Percentiles rank a stretch among this genome's conserved stretches.
Conservation (phyloP, 2,797 vertebrate species). For the Acanthurus leucopareius region DNA sequence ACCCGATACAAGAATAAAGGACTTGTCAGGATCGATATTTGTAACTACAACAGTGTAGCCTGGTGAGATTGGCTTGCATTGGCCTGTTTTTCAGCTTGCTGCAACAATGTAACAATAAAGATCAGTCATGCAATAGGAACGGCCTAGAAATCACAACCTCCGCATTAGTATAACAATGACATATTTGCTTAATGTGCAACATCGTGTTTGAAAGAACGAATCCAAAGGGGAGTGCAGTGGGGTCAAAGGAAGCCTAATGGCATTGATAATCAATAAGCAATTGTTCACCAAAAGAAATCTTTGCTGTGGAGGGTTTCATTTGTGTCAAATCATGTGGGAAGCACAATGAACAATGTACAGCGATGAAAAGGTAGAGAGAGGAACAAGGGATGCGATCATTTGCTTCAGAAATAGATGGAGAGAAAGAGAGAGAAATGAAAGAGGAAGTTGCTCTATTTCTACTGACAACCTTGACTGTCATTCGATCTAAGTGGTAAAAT, state of each 20-base stretch:
- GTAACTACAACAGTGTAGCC: not conserved
- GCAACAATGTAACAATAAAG: slow-evolving; percentile 21
- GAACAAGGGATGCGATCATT: not conserved
- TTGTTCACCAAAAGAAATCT: slow-evolving; percentile 58
- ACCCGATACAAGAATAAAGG: slow-evolving; percentile 14
- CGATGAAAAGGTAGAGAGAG: slow-evolving; percentile 1
- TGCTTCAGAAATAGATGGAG: not conserved
- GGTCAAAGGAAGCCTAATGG: slow-evolving; percentile 35
- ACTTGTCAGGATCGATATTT: slow-evolving; percentile 32
- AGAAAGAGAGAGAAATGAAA: not conserved
- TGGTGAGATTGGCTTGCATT: not conserved
- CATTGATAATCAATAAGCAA: slow-evolving; percentile 71
- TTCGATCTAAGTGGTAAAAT: not conserved
- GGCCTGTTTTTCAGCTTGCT: slow-evolving; percentile 16
- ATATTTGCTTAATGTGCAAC: slow-evolving; percentile 17
- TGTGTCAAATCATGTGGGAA: slow-evolving; percentile 18
- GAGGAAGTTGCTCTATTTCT: not conserved
- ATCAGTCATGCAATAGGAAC: slow-evolving; percentile 28
- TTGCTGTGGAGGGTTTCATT: slow-evolving; percentile 28
- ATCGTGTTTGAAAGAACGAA: not conserved
- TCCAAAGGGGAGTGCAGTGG: not conserved
- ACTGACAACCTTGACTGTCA: not conserved
- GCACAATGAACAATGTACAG: not conserved
- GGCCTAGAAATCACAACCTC: not conserved
- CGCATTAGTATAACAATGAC: not conserved